Base-by-base conservation (phyloP, 2,888 invertebrate genomes). In the Drosophila robusta region DNA sequence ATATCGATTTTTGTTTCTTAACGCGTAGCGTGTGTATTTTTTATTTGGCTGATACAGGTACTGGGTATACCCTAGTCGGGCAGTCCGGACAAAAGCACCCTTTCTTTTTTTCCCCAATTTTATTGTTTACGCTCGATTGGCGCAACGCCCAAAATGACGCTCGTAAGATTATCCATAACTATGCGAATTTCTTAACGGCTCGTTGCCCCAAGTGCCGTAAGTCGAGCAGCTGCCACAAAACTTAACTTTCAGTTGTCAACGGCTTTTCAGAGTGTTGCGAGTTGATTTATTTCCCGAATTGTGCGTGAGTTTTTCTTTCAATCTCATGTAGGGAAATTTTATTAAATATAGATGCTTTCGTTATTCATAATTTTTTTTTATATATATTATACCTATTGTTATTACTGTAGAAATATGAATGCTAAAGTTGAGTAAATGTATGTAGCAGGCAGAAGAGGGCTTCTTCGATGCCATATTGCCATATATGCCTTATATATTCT, bases 121-220 rank as follows among this genome's bases (percentile, higher is more conserved):
- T 47, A 41, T 36, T 63, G 60, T 81, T 76, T 52, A 76, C 70
- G 84, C 84, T 78, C 72, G 70, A 67, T 80, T 84, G 88, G 74
- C 61, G 47, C 34, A 57, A 50, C 42, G 78, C 75, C 77, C 70
- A 83, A 75, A 78, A 62, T 42, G 22, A 16, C 18, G 46, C 41
- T 56, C 50, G 39, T 44, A 54, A 62, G 52, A 62, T 62, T 73
- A 69, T 49, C 79, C 86, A 84, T 76, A 89, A 74, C 58, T 71
- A 67, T 62, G 67, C 51, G 51, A 80, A 84, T 66, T 70, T 70
- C 62, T 78, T 67, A 65, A 84, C 82, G 83, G 78, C 70, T 84
- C 78, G 73, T 78, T 84, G 87, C 51, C 58, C 49, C 26, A 14
- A 58, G 39, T 32, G 36, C 47, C 49, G 34, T 57, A 36, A 12